Evolutionary conservation across 2,888 invertebrate species (phyloP), one percentile per base, ranked within the genome.

Genomic region (Sthenelais limicola): DNA sequence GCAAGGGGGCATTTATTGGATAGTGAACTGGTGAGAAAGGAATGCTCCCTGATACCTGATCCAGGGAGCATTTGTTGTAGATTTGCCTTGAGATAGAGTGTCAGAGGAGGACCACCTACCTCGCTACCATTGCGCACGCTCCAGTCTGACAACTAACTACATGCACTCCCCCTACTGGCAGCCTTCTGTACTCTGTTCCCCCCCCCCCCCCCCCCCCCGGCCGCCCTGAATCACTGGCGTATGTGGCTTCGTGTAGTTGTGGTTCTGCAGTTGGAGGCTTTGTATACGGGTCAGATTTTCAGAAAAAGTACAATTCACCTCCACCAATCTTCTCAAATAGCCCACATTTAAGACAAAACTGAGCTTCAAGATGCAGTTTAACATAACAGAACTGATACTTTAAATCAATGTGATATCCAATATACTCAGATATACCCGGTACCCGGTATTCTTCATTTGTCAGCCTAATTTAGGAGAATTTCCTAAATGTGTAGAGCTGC

Each of bases 51-150:
- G 56, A 62, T 62, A 62, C 62, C 3, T 38, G 62, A 62, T 62
- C 62, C 62, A 43, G 33, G 38, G 38, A 24, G 38, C 62, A 62
- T 62, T 62, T 62, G 62, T 62, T 62, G 62, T 62, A 35, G 62
- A 62, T 62, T 62, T 62, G 62, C 62, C 62, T 26, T 24, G 35
- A 21, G 62, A 62, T 62, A 62, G 62, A 21, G 38, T 35, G 62
- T 18, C 62, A 26, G 62, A 18, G n/a, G 62, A 12, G 62, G 62
- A 62, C 62, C 62, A 62, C 62, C 62, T 38, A 62, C 62, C n/a
- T 24, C 38, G 62, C 62, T n/a, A n/a, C n/a, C n/a, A n/a, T n/a
- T n/a, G n/a, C 9, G 12, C n/a, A 51, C 33, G 7, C 33, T 2
- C 56, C 24, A n/a, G 3, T 15, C 56, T 26, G n/a, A 24, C 35